Evolutionary conservation across 2,888 invertebrate species (phyloP).

Genomic region (Pantelozetes paolii): DNA sequence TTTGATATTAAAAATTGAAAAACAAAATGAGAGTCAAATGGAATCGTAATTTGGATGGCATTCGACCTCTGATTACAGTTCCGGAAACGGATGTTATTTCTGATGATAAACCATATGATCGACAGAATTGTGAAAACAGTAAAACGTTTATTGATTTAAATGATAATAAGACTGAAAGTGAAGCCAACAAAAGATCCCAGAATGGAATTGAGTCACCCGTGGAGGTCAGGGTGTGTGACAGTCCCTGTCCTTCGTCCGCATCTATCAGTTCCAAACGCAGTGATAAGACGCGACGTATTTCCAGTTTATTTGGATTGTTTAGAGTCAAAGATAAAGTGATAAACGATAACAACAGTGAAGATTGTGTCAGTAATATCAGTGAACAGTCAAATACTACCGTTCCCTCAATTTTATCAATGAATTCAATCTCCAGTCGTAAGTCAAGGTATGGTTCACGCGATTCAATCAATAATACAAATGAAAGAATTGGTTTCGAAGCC

Average conservation of each 20-base stretch:
- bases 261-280: slow-evolving; percentile 25
- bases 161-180: background rate
- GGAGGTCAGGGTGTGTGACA: background rate
- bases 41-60: slow-evolving; percentile 36
- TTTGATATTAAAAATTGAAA: background rate
- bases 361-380: slow-evolving; percentile 28
- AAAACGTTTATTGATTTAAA: slow-evolving; percentile 3
- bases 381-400: slow-evolving; percentile 15
- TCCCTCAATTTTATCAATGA: background rate
- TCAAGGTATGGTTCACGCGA: slow-evolving; percentile 18
- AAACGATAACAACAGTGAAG: background rate
- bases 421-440: background rate
- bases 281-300: slow-evolving; percentile 8
- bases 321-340: background rate
- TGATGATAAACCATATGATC: background rate
- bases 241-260: slow-evolving; percentile 25
- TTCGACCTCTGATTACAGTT: slow-evolving; percentile 28
- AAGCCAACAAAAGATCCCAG: background rate
- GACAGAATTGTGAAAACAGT: background rate
- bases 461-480: background rate
- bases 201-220: background rate
- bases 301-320: slow-evolving; percentile 22
- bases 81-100: slow-evolving; percentile 19
- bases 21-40: slow-evolving; percentile 33
- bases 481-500: slow-evolving; percentile 19